Percentiles rank a stretch among this genome's conserved stretches.
Conservation (phyloP, 2,113 vertebrate species). For the Apteryx owenii region DNA sequence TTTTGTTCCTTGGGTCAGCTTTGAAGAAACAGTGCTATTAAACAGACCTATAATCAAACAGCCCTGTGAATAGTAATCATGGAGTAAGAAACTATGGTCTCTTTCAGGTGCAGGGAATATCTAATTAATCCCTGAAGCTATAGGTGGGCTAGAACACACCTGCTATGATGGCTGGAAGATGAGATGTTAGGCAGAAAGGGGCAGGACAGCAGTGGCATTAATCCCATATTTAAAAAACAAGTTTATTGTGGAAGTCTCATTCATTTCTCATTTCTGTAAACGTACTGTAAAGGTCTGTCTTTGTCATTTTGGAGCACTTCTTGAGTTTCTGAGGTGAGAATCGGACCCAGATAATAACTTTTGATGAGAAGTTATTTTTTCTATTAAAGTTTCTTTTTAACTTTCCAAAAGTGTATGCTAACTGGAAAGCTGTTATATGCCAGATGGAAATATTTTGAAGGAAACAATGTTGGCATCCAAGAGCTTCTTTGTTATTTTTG, state of each 20-base stretch:
- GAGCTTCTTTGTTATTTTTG: neutral
- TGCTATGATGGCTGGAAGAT: neutral
- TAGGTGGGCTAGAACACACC: neutral
- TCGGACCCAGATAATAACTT: neutral
- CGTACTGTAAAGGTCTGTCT: neutral
- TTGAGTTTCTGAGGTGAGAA: neutral
- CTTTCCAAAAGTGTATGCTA: neutral
- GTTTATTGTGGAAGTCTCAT: neutral
- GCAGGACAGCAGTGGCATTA: neutral
- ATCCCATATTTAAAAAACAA: neutral
- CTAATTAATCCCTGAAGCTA: neutral
- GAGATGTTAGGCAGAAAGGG: neutral
- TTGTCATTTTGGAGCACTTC: neutral
- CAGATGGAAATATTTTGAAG: neutral
- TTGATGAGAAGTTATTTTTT: too few species aligned
- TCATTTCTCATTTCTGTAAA: neutral
- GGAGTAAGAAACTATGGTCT: neutral
- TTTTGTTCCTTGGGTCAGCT: neutral
- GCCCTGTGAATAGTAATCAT: neutral
- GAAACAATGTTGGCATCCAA: neutral
- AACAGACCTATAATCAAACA: conserved; percentile 34
- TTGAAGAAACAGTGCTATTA: conserved; percentile 8
- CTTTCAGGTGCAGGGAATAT: neutral
- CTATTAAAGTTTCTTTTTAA: neutral
- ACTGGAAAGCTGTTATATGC: neutral